Percentiles rank a stretch among this genome's conserved stretches.
Evolutionary conservation across 2,888 invertebrate genomes (phyloP).

Genomic region (Campaea margaritaria): DNA sequence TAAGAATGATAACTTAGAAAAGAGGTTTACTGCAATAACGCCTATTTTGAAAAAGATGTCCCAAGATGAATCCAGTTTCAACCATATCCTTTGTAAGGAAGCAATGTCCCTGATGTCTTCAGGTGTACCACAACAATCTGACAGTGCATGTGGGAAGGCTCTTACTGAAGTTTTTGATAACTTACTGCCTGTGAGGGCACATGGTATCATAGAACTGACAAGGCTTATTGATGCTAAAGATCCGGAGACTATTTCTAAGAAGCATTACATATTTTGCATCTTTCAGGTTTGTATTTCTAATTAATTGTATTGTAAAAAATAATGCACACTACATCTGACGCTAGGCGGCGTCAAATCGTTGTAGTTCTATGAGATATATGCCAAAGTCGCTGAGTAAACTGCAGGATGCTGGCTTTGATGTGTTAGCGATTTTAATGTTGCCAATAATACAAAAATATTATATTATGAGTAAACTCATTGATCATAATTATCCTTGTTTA

Average conservation of each 20-base stretch:
- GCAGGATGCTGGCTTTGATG: too few species aligned
- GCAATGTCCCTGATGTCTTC: conserved; percentile 61
- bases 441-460: too few species aligned
- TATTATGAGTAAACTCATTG: too few species aligned
- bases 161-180: conserved; percentile 88
- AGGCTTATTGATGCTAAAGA: conserved; percentile 89
- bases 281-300: conserved; percentile 85
- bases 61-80: conserved; percentile 52
- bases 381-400: too few species aligned
- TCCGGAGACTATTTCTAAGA: conserved; percentile 86
- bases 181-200: conserved; percentile 91
- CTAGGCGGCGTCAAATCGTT: too few species aligned
- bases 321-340: too few species aligned
- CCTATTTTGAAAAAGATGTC: conserved; percentile 61
- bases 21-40: conserved; percentile 59
- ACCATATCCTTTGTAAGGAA: conserved; percentile 69
- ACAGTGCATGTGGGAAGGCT: conserved; percentile 85
- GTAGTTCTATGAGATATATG: too few species aligned
- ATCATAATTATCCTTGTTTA: too few species aligned
- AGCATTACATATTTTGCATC: conserved; percentile 88
- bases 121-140: conserved; percentile 47
- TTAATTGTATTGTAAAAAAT: neutral
- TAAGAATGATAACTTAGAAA: conserved; percentile 47
- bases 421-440: too few species aligned
- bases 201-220: conserved; percentile 90